A percentile compares a stretch with the other conserved stretches of the same genome.
These are phyloP conservation scores for Octodonta nipae DNA, from an alignment of 2,888 invertebrate species.

Conservation along the genomic window DNA sequence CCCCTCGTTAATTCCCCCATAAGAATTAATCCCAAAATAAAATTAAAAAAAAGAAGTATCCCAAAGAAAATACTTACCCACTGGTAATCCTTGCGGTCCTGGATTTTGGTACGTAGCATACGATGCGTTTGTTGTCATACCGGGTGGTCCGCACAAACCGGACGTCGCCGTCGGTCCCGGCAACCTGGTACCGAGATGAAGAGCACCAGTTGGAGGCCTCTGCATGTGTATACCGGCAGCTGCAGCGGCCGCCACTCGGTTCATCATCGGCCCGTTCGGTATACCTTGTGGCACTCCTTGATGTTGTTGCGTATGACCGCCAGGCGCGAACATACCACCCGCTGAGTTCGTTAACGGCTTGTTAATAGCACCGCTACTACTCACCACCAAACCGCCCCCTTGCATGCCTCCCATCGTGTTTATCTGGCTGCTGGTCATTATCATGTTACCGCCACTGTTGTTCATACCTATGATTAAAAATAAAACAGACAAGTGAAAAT, in stretches of 20 bases:
- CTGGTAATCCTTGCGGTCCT: constrained; percentile 35
- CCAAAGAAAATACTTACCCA: constrained; percentile 24
- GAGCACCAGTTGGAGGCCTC: constrained; percentile 34
- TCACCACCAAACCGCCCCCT: constrained; percentile 58
- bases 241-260: too few species aligned
- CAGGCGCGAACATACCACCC: constrained; percentile 48
- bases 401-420: constrained; percentile 55
- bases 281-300: constrained; percentile 42
- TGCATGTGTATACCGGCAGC: constrained; percentile 31
- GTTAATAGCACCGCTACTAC: constrained; percentile 63
- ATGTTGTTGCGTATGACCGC: constrained; percentile 27
- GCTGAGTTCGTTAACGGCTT: constrained; percentile 46
- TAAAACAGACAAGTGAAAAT: too few species aligned
- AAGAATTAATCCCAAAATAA: too few species aligned
- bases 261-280: constrained; percentile 69
- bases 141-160: constrained; percentile 41
- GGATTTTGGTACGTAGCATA: constrained; percentile 38
- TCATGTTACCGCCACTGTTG: constrained; percentile 55
- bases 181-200: constrained; percentile 45
- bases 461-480: constrained; percentile 48
- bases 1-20: too few species aligned
- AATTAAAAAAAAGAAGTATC: constrained; percentile 3
- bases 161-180: constrained; percentile 45
- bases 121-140: constrained; percentile 37
- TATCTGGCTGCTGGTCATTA: constrained; percentile 64